These are phyloP conservation scores for Nerophis ophidion DNA, from an alignment of 2,113 vertebrate genomes.

Conservation along the genomic window DNA sequence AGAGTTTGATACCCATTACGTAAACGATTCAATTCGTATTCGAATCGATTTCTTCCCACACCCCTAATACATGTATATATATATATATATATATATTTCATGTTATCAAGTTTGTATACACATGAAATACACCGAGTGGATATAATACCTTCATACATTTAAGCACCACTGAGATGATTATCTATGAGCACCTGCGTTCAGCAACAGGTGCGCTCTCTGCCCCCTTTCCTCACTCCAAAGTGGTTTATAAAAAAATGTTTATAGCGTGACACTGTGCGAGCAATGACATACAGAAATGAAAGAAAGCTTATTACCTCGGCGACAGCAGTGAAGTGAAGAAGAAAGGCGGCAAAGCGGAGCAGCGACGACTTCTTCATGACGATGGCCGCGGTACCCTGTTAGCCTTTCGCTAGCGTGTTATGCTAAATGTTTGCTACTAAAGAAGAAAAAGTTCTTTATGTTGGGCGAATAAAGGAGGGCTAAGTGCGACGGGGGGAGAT, in stretches of 20 bases:
- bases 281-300: background rate
- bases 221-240: background rate
- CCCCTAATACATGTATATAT: no score
- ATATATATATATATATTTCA: no score
- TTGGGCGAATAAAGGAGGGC: background rate
- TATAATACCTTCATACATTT: no score
- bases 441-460: background rate
- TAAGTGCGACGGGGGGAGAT: slow-evolving; percentile 7
- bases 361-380: slow-evolving; percentile 34
- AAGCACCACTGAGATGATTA: no score
- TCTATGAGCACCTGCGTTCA: background rate
- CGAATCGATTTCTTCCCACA: no score
- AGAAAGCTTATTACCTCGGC: slow-evolving; percentile 34
- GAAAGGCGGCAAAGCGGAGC: slow-evolving; percentile 16
- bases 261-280: background rate
- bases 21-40: no score
- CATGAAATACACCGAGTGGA: no score
- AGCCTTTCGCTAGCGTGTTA: slow-evolving; percentile 14
- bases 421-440: slow-evolving; percentile 18
- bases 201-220: slow-evolving; percentile 51
- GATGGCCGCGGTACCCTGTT: background rate
- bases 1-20: no score
- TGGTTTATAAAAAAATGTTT: no score
- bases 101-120: no score
- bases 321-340: slow-evolving; percentile 25